Evolutionary conservation across 1,140 invertebrate species (phyloP).

Genomic region (Sinella curviseta): DNA sequence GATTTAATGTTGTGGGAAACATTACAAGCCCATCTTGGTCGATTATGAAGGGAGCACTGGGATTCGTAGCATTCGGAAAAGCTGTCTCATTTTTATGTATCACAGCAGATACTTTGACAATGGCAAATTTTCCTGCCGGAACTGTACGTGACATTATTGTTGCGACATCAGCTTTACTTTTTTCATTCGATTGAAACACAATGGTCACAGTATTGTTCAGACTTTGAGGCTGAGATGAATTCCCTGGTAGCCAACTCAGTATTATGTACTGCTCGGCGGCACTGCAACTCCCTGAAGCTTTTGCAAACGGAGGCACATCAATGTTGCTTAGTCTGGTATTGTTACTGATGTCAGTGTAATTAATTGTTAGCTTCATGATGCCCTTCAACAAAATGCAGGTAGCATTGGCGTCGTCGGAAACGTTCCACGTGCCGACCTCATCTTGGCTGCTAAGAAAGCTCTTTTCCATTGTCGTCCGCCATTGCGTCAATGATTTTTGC

Average conservation of each 20-base stretch:
- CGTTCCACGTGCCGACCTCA: neutral
- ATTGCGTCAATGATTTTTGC: too few relatives aligned
- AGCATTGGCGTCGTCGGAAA: neutral
- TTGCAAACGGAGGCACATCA: neutral
- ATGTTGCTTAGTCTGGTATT: neutral
- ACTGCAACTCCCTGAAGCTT: neutral
- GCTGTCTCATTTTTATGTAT: neutral
- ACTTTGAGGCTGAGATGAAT: neutral
- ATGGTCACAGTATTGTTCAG: neutral
- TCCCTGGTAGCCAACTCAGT: neutral
- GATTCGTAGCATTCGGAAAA: neutral
- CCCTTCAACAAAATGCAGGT: neutral
- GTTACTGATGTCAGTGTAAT: neutral
- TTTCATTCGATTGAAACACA: neutral
- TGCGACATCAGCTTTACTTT: neutral
- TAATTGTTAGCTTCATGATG: neutral
- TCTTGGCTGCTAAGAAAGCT: too few relatives aligned
- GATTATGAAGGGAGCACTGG: neutral
- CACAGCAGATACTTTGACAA: neutral
- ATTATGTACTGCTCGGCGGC: neutral
- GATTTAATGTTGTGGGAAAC: neutral
- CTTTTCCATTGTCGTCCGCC: too few relatives aligned
- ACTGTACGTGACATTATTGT: neutral
- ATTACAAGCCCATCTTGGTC: neutral
- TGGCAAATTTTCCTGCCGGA: neutral